Evolutionary conservation across 35 echinoderm and acorn worm species (phyloP).

Genomic region (Patiria miniata): DNA sequence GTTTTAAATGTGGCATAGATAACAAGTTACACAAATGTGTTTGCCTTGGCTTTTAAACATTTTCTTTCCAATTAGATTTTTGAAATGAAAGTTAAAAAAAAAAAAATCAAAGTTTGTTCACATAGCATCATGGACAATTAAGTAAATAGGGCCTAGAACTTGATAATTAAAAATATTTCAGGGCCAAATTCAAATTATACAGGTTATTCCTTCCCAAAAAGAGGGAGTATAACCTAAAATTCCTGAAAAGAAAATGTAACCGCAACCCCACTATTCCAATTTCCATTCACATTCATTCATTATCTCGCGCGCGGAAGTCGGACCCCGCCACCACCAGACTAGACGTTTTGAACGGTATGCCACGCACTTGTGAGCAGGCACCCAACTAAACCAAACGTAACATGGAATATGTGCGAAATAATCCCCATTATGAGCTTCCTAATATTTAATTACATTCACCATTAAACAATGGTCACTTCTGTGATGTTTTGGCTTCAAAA

Average conservation of each 20-base stretch:
- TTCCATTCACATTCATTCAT: constrained; percentile 28
- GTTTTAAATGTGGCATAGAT: no score
- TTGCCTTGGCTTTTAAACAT: no score
- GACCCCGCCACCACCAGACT: not conserved
- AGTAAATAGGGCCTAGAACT: no score
- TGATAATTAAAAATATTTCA: no score
- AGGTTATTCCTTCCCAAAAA: no score
- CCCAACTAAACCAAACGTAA: not conserved
- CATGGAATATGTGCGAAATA: not conserved
- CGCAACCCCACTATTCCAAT: not conserved
- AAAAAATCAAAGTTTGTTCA: not conserved
- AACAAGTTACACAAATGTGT: no score
- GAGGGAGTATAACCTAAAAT: no score
- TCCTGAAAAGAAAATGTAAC: not conserved
- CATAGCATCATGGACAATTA: no score
- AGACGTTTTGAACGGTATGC: not conserved
- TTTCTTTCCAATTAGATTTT: no score
- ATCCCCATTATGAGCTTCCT: not conserved
- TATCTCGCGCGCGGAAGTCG: constrained; percentile 24
- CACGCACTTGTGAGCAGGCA: not conserved
- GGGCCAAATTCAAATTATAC: no score
- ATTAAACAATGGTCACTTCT: not conserved
- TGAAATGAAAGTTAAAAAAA: not conserved
- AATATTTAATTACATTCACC: not conserved
- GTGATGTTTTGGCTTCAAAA: not conserved